Evolutionary conservation across 2,113 vertebrate species (phyloP), one percentile per base, ranked within the genome.

Genomic region (Fukomys damarensis): DNA sequence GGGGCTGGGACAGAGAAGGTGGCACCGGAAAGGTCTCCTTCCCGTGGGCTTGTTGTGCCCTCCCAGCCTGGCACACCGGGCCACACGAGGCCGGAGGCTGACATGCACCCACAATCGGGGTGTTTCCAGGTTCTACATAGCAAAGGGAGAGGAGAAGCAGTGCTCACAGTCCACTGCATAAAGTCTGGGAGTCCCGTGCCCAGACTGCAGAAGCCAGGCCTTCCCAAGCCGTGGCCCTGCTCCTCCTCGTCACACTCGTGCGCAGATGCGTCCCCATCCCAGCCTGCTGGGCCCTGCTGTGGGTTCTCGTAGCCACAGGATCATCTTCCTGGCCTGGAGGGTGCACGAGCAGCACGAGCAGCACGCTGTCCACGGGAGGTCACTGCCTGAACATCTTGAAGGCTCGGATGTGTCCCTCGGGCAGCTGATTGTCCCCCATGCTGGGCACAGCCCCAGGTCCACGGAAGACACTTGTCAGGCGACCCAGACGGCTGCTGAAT

Each of bases 301-400:
- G 4, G 3, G 24, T 26, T 10, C 8, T 12, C 0, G 1, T 20
- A 28, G 43, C 28, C 35, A 49, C 52, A 86, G 41, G 52, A 43
- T 20, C 38, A 0, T 32, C 30, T 13, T 16, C 11, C 4, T 10
- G 41, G 24, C 19, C 54, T 3, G 38, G 19, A 10, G 26, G 2
- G 2, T 49, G 46, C 56, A 58, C 14, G 54, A 49, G 46, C 52
- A 54, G 52, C 52, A 7, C 10, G 1, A 0, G 43, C 20, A 43
- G 54, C 22, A 0, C 0, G 0, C 13, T 10, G 65, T 35, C 65
- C 41, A 5, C 0, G 5, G 0, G 46, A 52, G 38, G 2, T 2
- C 68, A 61, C 89, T n/a, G 5, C 30, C 30, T 2, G 10, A 58
- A n/a, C 59, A 46, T 32, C 70, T 41, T 12, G 4, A 83, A 58